Evolutionary conservation across 2,113 vertebrate genomes (phyloP).

Genomic region (Mus pahari): DNA sequence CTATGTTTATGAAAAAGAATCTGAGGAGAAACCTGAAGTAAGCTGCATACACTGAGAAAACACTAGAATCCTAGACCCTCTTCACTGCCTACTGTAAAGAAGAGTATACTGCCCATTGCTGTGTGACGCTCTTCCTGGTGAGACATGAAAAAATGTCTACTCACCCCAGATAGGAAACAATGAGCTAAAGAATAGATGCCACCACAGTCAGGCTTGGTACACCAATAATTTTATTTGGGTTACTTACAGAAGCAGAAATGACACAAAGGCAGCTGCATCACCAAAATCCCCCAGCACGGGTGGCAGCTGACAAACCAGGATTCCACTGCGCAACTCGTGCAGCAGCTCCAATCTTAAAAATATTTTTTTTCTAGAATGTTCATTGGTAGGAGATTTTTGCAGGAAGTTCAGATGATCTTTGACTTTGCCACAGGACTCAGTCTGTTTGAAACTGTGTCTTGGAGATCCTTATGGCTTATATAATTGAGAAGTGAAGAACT

Average conservation of each 20-base stretch:
- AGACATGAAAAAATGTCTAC: neutral
- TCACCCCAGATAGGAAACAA: neutral
- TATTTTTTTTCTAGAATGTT: neutral
- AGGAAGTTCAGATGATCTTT: neutral
- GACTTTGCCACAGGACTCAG: neutral
- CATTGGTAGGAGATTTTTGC: no score
- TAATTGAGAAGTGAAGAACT: neutral
- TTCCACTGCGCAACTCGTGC: neutral
- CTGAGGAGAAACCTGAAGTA: neutral
- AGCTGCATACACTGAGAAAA: neutral
- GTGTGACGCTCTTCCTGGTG: neutral
- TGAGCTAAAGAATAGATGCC: neutral
- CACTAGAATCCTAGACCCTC: neutral
- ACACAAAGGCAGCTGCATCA: neutral
- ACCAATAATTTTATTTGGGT: neutral
- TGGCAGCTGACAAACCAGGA: neutral
- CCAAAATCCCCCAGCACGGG: neutral
- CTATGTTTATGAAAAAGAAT: neutral
- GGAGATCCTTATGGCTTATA: neutral
- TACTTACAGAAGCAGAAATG: neutral
- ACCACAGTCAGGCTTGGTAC: neutral
- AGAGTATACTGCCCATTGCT: neutral
- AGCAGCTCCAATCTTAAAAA: neutral
- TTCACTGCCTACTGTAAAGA: no score
- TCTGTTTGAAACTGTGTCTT: neutral